Conservation (phyloP, 2,113 vertebrate genomes). For the Thermophis baileyi region DNA sequence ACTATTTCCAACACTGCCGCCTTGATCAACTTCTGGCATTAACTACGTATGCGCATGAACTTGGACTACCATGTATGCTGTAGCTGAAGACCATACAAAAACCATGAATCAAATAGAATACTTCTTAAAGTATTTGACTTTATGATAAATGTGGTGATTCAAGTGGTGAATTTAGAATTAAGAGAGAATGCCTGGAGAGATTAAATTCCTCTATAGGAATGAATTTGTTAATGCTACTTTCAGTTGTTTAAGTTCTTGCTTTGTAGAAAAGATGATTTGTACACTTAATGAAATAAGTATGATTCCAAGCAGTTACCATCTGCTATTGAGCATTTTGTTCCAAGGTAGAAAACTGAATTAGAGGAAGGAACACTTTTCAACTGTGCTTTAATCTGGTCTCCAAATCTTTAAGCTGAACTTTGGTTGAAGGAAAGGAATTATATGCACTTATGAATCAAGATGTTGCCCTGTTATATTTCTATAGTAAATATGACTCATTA, state of each 20-base stretch:
- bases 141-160: constrained; percentile 8
- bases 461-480: not conserved
- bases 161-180: not conserved
- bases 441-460: not conserved
- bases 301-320: constrained; percentile 2
- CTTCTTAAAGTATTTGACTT: not conserved
- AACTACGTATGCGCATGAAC: constrained; percentile 41
- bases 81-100: constrained; percentile 33
- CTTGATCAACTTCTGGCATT: constrained; percentile 51
- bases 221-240: constrained; percentile 21
- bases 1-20: not conserved
- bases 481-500: not conserved
- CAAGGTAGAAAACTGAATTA: not conserved
- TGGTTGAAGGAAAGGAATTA: too few species aligned
- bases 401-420: not conserved
- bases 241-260: not conserved
- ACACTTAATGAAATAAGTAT: constrained; percentile 5
- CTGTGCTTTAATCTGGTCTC: not conserved
- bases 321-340: constrained; percentile 14
- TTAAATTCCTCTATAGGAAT: not conserved
- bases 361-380: not conserved
- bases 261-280: not conserved
- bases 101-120: not conserved
- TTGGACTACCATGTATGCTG: constrained; percentile 13
- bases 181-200: constrained; percentile 12